These are phyloP conservation scores for Pangasianodon gigas DNA, from an alignment of 2,113 vertebrate genomes.

Conservation along the genomic window DNA sequence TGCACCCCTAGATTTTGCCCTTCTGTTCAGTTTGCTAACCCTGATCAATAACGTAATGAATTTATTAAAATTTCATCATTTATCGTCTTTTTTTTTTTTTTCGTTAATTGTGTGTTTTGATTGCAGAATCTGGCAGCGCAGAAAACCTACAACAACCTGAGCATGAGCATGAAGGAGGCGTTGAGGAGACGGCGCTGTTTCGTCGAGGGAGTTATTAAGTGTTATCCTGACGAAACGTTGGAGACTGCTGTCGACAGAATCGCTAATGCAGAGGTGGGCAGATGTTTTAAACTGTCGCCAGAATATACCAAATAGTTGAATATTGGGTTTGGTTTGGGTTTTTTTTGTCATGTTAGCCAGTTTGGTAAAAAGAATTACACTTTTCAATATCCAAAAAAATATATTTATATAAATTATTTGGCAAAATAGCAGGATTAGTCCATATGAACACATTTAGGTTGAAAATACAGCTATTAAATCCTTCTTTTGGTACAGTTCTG, in stretches of 20 bases:
- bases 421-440: too few species aligned
- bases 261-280: constrained; percentile 81
- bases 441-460: too few species aligned
- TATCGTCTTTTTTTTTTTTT: not conserved
- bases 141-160: constrained; percentile 89
- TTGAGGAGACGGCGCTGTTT: constrained; percentile 74
- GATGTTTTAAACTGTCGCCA: not conserved
- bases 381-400: too few species aligned
- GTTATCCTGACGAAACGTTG: constrained; percentile 84
- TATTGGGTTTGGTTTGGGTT: not conserved
- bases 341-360: too few species aligned
- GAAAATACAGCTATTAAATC: not conserved
- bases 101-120: not conserved
- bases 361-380: too few species aligned
- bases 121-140: constrained; percentile 86
- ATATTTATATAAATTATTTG: not conserved
- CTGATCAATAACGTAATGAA: not conserved
- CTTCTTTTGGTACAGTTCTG: too few species aligned
- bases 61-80: too few species aligned
- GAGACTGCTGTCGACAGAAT: constrained; percentile 85
- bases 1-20: not conserved
- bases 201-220: constrained; percentile 88
- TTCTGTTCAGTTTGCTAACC: too few species aligned
- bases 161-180: constrained; percentile 84
- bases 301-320: too few species aligned